Conservation (phyloP, 2,113 vertebrate species). For the Pterophyllum scalare region DNA sequence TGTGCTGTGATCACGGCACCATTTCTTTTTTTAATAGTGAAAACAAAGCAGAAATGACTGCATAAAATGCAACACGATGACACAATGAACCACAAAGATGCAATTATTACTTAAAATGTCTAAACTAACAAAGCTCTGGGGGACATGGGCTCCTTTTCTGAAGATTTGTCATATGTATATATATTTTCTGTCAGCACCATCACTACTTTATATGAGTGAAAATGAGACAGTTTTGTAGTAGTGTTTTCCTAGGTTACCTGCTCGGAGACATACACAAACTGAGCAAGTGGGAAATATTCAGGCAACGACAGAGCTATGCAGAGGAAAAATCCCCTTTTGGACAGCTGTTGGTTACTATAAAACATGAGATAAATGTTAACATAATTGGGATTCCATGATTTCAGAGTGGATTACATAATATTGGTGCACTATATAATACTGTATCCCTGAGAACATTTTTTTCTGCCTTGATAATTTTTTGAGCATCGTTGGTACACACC, state of each 20-base stretch:
- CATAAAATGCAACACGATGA: conserved; percentile 36
- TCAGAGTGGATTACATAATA: conserved; percentile 55
- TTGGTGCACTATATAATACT: conserved; percentile 5
- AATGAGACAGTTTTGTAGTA: conserved; percentile 32
- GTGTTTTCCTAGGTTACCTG: conserved; percentile 64
- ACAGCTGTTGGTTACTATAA: conserved; percentile 64
- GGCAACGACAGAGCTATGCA: conserved; percentile 23
- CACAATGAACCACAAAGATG: conserved; percentile 38
- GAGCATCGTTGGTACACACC: background rate
- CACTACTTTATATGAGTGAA: conserved; percentile 35
- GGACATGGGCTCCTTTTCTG: background rate
- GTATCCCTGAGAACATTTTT: background rate
- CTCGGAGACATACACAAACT: conserved; percentile 50
- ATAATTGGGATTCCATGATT: conserved; percentile 57
- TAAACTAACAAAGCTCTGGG: conserved; percentile 43
- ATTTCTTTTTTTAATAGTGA: conserved; percentile 11
- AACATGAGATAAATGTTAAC: conserved; percentile 57
- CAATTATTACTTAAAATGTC: conserved; percentile 23
- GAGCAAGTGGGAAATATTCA: conserved; percentile 45
- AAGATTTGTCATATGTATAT: conserved; percentile 15
- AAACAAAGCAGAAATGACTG: conserved; percentile 34
- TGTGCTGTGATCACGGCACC: conserved; percentile 2
- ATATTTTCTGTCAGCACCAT: conserved; percentile 38
- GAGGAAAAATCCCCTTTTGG: conserved; percentile 45
- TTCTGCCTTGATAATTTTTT: background rate